Conservation (phyloP, 2,888 invertebrate species). For the Drosophila hawaiiensis region DNA sequence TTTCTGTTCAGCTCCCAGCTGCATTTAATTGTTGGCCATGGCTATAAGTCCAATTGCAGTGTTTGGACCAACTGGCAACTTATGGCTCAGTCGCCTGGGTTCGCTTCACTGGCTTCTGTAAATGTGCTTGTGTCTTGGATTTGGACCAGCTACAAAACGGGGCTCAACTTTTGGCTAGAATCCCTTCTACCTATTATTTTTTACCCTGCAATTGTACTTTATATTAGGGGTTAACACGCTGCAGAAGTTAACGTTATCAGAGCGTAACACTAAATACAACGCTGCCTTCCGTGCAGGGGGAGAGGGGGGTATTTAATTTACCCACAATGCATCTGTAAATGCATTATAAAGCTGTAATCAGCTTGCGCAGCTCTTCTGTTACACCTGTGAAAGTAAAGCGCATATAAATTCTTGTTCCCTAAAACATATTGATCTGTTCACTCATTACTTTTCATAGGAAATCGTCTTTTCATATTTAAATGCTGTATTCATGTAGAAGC, state of each 20-base stretch:
- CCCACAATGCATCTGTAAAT: not conserved
- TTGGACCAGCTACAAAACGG: conserved; percentile 19
- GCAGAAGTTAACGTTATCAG: conserved; percentile 49
- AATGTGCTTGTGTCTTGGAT: conserved; percentile 8
- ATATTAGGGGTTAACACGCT: conserved; percentile 3
- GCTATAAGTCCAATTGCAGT: conserved; percentile 6
- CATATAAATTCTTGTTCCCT: not conserved
- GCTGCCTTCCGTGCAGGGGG: not conserved
- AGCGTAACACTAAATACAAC: conserved; percentile 54
- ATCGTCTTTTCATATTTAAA: not conserved
- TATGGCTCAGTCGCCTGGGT: conserved; percentile 11
- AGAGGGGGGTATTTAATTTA: not conserved
- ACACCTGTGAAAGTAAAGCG: not conserved
- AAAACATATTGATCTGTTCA: not conserved
- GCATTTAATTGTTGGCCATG: conserved; percentile 10
- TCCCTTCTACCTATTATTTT: not conserved
- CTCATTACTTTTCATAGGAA: not conserved
- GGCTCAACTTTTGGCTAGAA: not conserved
- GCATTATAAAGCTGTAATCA: not conserved
- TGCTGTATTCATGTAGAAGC: not conserved
- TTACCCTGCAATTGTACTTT: not conserved
- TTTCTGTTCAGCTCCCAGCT: conserved; percentile 14
- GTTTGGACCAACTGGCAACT: conserved; percentile 3
- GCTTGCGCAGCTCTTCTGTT: not conserved
- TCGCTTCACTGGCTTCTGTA: conserved; percentile 34